Conservation (phyloP, 2,113 vertebrate genomes). For the Nematolebias whitei region DNA sequence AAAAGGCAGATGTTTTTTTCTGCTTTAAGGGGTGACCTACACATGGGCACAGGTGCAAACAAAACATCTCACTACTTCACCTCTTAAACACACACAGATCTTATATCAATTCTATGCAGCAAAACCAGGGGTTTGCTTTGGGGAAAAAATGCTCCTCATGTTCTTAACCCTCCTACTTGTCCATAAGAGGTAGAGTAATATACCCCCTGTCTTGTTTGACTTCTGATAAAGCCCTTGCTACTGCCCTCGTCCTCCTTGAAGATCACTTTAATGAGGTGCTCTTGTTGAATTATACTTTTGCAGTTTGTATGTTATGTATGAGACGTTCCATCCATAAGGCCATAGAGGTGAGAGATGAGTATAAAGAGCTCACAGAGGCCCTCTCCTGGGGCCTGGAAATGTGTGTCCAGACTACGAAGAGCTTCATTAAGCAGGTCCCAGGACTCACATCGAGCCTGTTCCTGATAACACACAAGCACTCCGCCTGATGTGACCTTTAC, state of each 20-base stretch:
- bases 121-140: constrained; percentile 39
- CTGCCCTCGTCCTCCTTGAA: constrained; percentile 43
- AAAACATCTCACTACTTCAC: background rate
- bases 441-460: constrained; percentile 36
- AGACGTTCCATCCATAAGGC: constrained; percentile 45
- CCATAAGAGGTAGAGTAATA: constrained; percentile 40
- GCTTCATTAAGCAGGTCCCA: constrained; percentile 67
- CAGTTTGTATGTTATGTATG: constrained; percentile 46
- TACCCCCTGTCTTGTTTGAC: constrained; percentile 39
- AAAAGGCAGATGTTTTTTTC: constrained; percentile 63
- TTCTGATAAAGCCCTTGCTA: constrained; percentile 34
- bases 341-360: constrained; percentile 52
- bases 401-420: constrained; percentile 65
- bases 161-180: constrained; percentile 40
- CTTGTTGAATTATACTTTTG: constrained; percentile 41
- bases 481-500: constrained; percentile 23
- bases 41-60: constrained; percentile 8
- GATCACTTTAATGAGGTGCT: constrained; percentile 64
- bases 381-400: constrained; percentile 38
- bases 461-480: constrained; percentile 26
- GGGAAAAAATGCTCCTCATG: constrained; percentile 4
- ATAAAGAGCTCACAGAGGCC: constrained; percentile 30
- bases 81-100: constrained; percentile 5
- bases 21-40: constrained; percentile 16
- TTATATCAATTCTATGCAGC: constrained; percentile 15